Conservation (phyloP, 2,113 vertebrate genomes). For the Aegithalos caudatus region DNA sequence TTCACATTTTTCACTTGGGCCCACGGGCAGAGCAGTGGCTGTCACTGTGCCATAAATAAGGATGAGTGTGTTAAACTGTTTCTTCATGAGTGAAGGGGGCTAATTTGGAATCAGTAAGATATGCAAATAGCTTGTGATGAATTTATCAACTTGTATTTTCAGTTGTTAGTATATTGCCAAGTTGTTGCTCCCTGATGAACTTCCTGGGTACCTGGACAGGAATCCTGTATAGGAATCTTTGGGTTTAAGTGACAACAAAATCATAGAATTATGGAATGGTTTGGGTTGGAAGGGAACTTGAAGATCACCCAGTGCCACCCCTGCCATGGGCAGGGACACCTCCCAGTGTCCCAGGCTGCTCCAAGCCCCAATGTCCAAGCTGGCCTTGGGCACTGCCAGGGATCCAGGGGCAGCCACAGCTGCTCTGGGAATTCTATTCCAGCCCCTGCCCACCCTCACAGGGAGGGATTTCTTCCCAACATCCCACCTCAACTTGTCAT, state of each 20-base stretch:
- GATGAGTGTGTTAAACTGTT: background rate
- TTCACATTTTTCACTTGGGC: background rate
- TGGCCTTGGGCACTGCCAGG: background rate
- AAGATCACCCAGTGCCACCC: accelerated
- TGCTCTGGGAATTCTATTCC: background rate
- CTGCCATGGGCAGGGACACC: background rate
- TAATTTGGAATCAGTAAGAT: background rate
- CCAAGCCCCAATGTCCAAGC: background rate
- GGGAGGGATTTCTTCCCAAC: accelerated
- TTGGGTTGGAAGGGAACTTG: background rate
- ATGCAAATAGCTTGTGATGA: background rate
- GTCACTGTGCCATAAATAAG: background rate
- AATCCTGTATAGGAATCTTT: background rate
- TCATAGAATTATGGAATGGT: background rate
- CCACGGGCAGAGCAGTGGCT: background rate
- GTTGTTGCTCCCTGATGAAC: background rate
- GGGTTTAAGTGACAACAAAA: background rate
- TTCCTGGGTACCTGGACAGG: background rate
- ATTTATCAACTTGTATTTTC: background rate
- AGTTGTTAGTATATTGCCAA: background rate
- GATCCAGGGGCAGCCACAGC: background rate
- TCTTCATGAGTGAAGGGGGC: background rate
- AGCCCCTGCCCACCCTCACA: background rate
- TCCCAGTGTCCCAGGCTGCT: background rate
- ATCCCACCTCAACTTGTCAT: too few species aligned